Conservation (phyloP, 2,113 vertebrate species). For the Geothlypis trichas region DNA sequence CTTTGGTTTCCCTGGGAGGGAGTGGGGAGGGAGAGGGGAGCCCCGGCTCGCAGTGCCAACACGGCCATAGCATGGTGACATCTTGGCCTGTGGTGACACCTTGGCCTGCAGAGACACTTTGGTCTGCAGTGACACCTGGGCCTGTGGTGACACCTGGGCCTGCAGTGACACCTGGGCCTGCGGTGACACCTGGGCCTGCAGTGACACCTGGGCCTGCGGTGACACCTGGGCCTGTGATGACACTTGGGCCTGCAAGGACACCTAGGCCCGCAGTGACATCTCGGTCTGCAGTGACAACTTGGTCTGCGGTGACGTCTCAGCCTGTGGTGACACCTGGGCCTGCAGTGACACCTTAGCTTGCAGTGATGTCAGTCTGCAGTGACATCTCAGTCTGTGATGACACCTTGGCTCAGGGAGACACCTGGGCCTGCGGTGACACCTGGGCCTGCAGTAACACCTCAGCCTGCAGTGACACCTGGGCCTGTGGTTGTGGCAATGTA, state of each 20-base stretch:
- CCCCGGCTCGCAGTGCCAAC: fast-evolving
- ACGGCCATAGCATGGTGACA: fast-evolving
- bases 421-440: fast-evolving
- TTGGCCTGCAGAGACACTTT: fast-evolving
- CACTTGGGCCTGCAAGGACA: fast-evolving
- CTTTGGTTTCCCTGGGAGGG: not conserved
- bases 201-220: fast-evolving
- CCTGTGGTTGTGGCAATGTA: not conserved
- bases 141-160: fast-evolving
- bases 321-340: fast-evolving
- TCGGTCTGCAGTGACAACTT: fast-evolving
- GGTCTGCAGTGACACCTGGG: fast-evolving
- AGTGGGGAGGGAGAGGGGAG: not conserved
- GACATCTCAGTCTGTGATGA: fast-evolving
- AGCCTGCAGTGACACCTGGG: fast-evolving
- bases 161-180: fast-evolving
- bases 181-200: fast-evolving
- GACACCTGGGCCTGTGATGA: fast-evolving
- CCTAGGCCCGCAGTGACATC: not conserved
- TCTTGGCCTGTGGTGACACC: fast-evolving
- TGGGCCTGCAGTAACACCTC: fast-evolving
- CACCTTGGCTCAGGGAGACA: too few species aligned
- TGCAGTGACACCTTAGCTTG: fast-evolving
- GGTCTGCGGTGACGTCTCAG: fast-evolving
- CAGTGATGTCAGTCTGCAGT: fast-evolving